Conservation (phyloP, 2,888 invertebrate genomes). For the Ptilodon capucinus region DNA sequence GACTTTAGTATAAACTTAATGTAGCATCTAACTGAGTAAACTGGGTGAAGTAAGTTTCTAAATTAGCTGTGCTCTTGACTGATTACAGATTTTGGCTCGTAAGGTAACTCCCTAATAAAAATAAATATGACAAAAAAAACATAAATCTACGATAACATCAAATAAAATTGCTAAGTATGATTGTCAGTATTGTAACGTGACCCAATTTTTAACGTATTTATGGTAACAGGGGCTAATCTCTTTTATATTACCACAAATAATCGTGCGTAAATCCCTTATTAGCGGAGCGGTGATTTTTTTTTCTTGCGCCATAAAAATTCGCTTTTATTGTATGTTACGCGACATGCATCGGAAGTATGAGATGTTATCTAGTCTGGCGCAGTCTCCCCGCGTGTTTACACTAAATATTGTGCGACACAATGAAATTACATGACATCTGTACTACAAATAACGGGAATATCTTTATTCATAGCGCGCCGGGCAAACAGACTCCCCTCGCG, state of each 20-base stretch:
- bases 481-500: slow-evolving; percentile 73
- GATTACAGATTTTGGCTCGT: background rate
- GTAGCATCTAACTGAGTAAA: slow-evolving; percentile 19
- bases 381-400: slow-evolving; percentile 77
- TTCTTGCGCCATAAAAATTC: slow-evolving; percentile 63
- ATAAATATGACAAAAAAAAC: background rate
- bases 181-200: slow-evolving; percentile 31
- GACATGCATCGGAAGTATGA: slow-evolving; percentile 63
- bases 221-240: slow-evolving; percentile 64
- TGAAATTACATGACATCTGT: slow-evolving; percentile 83
- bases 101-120: background rate
- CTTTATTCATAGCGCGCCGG: slow-evolving; percentile 79
- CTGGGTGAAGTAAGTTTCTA: slow-evolving; percentile 16
- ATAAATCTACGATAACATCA: slow-evolving; percentile 3
- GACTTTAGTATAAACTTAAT: slow-evolving; percentile 14
- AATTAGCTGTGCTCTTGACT: slow-evolving; percentile 22
- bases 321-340: slow-evolving; percentile 63
- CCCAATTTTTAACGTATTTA: slow-evolving; percentile 52
- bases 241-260: slow-evolving; percentile 66
- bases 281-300: slow-evolving; percentile 53
- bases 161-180: slow-evolving; percentile 20
- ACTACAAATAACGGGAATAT: slow-evolving; percentile 82
- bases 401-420: slow-evolving; percentile 81
- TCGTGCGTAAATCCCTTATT: slow-evolving; percentile 68
- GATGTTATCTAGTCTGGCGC: slow-evolving; percentile 71